Base-by-base conservation (phyloP, 2,113 vertebrate genomes). In the Miniopterus natalensis region DNA sequence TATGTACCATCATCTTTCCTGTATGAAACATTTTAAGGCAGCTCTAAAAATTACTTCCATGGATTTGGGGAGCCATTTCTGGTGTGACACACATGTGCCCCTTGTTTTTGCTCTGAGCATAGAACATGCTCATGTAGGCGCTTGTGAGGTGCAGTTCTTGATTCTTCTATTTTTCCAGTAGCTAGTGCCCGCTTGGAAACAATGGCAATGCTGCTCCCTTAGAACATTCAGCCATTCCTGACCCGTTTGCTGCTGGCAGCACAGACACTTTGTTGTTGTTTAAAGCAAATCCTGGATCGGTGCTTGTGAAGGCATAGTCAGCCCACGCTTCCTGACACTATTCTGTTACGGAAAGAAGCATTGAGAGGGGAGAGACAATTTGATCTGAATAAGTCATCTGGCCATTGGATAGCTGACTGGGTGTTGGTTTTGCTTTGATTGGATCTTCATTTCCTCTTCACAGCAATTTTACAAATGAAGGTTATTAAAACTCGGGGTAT, bases 381-480 rank as follows among this genome's bases (percentile, higher is more conserved):
- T 31, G 70, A 66, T 4, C 8, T 8, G 47, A 49, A 13, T 74
- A 36, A 57, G 47, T 84, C 68, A 59, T 51, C 11, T 51, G 31
- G 36, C 89, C 27, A 18, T 70, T 88, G 88, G 85, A 78, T 8
- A 45, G 36, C 31, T 47, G 40, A 57, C 27, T 49, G 11, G 27
- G 14, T 90, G 3, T 75, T 66, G 88, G 14, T 63, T 90, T 86
- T 53, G 80, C 36, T 79, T 53, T 79, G 6, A 81, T 57, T 88
- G 75, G 29, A 75, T 84, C 90, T 81, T 61, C 18, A 88, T 88
- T 88, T 94, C 36, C 14, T 92, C n/a, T 85, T 71, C n/a, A 74
- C 11, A 45, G 7, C 25, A 74, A 29, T 74, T 94, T 92, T 88
- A 91, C 49, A 95, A 83, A 89, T 79, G 21, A 61, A 59, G 14